Conservation (phyloP, 1,140 invertebrate genomes). For the Drosophila mojavensis region DNA sequence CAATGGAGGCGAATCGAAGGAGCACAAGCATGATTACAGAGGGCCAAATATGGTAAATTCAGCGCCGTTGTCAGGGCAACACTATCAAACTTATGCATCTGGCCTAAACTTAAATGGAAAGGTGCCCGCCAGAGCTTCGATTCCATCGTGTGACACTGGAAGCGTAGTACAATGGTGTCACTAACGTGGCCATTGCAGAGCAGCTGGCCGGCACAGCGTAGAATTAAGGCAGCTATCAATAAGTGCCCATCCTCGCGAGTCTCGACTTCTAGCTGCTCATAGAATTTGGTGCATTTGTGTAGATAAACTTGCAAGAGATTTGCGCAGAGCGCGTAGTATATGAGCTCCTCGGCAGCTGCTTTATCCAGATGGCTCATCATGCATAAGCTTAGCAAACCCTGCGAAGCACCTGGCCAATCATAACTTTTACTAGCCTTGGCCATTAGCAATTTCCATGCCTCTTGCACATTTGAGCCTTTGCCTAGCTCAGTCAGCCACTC, state of each 20-base stretch:
- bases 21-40: conserved; percentile 69
- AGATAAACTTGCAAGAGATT: conserved; percentile 66
- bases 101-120: conserved; percentile 45
- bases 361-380: conserved; percentile 64
- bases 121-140: conserved; percentile 28
- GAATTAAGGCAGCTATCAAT: conserved; percentile 54
- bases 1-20: conserved; percentile 52
- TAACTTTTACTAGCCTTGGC: not conserved
- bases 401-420: not conserved
- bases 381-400: conserved; percentile 45
- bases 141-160: conserved; percentile 42
- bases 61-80: conserved; percentile 46
- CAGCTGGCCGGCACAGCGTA: conserved; percentile 62
- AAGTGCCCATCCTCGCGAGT: conserved; percentile 47
- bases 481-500: conserved; percentile 25
- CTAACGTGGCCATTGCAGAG: conserved; percentile 66
- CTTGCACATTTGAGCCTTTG: not conserved
- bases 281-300: conserved; percentile 52
- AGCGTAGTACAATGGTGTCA: conserved; percentile 35
- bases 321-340: conserved; percentile 59
- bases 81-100: conserved; percentile 49
- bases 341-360: conserved; percentile 27
- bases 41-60: conserved; percentile 69
- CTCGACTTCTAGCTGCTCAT: conserved; percentile 10
- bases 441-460: conserved; percentile 51